A percentile compares a stretch with the other conserved stretches of the same genome.
Evolutionary conservation across 2,797 vertebrate species (phyloP).

Genomic region (Staurois parvus): DNA sequence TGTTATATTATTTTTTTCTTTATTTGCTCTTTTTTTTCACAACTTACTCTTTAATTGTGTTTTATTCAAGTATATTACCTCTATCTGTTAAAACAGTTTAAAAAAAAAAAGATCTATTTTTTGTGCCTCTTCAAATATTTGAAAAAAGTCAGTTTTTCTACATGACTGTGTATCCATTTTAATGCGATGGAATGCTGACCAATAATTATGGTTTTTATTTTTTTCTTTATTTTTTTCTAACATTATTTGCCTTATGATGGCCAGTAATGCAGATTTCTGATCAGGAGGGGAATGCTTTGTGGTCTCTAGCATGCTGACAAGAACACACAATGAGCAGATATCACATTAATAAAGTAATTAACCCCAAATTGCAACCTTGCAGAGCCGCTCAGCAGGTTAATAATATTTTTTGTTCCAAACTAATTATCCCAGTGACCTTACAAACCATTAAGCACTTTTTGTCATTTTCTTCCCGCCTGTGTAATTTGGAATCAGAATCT

Average conservation of each 20-base stretch:
- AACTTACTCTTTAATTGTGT: no score
- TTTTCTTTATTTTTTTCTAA: not conserved
- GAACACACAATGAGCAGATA: conserved; percentile 22
- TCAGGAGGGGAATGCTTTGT: not conserved
- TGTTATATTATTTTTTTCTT: no score
- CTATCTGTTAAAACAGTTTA: no score
- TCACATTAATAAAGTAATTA: conserved; percentile 54
- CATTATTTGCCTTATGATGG: not conserved
- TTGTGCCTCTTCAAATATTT: no score
- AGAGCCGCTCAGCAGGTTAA: conserved; percentile 11
- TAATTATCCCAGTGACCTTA: conserved; percentile 50
- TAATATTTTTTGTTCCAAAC: conserved; percentile 34
- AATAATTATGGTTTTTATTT: no score
- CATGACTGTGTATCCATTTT: no score
- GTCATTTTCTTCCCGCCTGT: conserved; percentile 33
- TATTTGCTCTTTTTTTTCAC: no score
- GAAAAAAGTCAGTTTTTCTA: no score
- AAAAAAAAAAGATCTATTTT: no score
- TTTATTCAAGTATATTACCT: no score
- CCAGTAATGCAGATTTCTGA: not conserved
- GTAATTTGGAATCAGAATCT: conserved; percentile 29
- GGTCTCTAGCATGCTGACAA: not conserved
- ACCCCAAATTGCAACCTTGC: conserved; percentile 41
- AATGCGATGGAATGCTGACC: no score
- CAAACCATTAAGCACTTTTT: conserved; percentile 50